phyloP scores from a whole-genome alignment of 2,888 invertebrate genomes.

The Sicus ferrugineus region DNA sequence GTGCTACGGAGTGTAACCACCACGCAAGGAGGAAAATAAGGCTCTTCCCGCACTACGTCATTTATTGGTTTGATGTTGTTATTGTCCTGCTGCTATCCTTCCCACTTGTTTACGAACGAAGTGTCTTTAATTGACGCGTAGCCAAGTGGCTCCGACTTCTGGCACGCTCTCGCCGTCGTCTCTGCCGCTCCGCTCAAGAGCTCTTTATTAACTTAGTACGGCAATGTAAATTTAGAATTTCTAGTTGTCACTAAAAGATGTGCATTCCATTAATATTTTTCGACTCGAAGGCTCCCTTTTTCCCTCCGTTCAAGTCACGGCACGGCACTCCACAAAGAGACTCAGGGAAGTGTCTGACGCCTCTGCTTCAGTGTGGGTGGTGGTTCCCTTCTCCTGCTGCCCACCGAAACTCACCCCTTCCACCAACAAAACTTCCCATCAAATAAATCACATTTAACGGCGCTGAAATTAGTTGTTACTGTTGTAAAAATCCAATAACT shows the following conservation, averaged over 20 bases:
- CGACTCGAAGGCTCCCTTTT: not conserved
- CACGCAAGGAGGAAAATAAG: conserved; percentile 21
- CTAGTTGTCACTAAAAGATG: conserved; percentile 7
- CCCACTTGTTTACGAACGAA: not conserved
- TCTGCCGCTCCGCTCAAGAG: not conserved
- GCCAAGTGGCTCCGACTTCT: conserved; percentile 27
- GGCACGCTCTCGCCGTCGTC: not conserved
- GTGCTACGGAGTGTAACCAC: no score
- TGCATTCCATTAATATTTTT: not conserved
- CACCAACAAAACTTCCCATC: not conserved
- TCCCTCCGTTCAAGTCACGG: not conserved
- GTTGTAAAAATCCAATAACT: not conserved
- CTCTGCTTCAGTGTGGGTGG: not conserved
- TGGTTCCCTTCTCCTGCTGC: not conserved
- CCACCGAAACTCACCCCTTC: no score
- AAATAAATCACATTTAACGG: not conserved
- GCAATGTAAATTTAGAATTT: not conserved
- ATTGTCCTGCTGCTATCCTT: not conserved
- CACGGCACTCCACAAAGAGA: not conserved
- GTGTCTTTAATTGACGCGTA: conserved; percentile 11
- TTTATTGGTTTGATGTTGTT: not conserved
- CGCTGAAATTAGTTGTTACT: not conserved
- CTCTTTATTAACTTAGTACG: not conserved
- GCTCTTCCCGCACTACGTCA: not conserved
- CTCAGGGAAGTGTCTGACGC: not conserved